phyloP scores from a whole-genome alignment of 2,888 invertebrate species.

The Tinea semifulvella region DNA sequence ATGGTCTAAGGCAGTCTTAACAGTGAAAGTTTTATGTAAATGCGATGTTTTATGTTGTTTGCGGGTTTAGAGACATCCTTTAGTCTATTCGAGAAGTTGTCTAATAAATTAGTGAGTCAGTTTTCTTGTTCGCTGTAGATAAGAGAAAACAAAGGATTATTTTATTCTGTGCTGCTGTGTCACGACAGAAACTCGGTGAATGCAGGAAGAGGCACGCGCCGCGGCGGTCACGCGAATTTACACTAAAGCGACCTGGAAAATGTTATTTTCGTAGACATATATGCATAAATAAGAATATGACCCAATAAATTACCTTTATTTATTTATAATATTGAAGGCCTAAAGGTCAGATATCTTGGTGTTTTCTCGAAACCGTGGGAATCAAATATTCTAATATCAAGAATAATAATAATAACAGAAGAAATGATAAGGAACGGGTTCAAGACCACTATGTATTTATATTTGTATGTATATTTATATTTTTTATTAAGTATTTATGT shows the following conservation, averaged over 20 bases:
- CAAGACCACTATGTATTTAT: no score
- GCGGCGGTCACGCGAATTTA: slow-evolving; percentile 17
- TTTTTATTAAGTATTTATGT: no score
- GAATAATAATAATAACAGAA: no score
- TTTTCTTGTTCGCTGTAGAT: slow-evolving; percentile 32
- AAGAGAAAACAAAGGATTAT: slow-evolving; percentile 42
- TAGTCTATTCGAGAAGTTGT: slow-evolving; percentile 35
- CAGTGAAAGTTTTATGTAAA: slow-evolving; percentile 46
- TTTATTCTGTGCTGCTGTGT: slow-evolving; percentile 23
- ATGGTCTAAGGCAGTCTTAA: no score
- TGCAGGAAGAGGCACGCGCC: slow-evolving; percentile 10
- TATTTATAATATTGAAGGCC: no score
- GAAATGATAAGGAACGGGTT: no score
- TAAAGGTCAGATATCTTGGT: no score
- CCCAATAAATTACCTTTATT: slow-evolving; percentile 2
- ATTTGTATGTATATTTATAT: no score
- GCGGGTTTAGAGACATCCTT: slow-evolving; percentile 26
- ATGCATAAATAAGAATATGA: slow-evolving; percentile 17
- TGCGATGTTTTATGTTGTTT: slow-evolving; percentile 23
- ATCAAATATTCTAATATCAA: no score
- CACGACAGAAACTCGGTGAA: slow-evolving; percentile 16
- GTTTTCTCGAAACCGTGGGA: no score
- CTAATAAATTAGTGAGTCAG: slow-evolving; percentile 38
- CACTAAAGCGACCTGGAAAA: slow-evolving; percentile 17
- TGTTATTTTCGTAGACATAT: slow-evolving; percentile 13